phyloP scores from a whole-genome alignment of 2,113 vertebrate species.

The Gambusia affinis region DNA sequence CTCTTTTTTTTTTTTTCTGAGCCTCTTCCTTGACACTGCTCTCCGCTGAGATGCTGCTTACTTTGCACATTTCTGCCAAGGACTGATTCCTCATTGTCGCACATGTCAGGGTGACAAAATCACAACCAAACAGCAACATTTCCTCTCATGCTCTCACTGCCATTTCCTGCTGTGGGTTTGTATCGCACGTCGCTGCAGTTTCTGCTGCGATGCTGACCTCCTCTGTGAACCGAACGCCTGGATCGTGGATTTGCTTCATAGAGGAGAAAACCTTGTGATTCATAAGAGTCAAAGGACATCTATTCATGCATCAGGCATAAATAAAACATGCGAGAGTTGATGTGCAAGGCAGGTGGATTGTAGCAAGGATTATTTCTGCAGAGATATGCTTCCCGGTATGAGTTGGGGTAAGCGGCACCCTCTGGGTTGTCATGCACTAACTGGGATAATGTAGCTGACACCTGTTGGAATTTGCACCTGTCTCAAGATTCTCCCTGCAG shows the following conservation, averaged over 20 bases:
- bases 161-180: conserved; percentile 18
- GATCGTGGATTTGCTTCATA: background rate
- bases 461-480: conserved; percentile 19
- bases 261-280: conserved; percentile 44
- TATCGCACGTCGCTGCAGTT: background rate
- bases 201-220: conserved; percentile 31
- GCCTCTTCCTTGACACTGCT: background rate
- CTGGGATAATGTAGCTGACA: conserved; percentile 35
- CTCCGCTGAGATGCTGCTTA: conserved; percentile 28
- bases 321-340: conserved; percentile 67
- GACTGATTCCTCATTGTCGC: conserved; percentile 38
- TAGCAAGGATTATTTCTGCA: conserved; percentile 64
- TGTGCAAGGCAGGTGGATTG: conserved; percentile 63
- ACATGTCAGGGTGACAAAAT: conserved; percentile 46
- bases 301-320: conserved; percentile 65
- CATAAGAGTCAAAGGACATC: conserved; percentile 54
- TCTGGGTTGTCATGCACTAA: conserved; percentile 35
- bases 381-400: conserved; percentile 19
- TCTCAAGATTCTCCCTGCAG: conserved; percentile 1
- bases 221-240: conserved; percentile 18
- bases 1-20: background rate
- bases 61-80: conserved; percentile 35
- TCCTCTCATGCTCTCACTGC: background rate
- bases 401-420: conserved; percentile 34
- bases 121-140: conserved; percentile 11